Base-by-base conservation (phyloP, 1,140 invertebrate species). In the Calephelis nemesis region DNA sequence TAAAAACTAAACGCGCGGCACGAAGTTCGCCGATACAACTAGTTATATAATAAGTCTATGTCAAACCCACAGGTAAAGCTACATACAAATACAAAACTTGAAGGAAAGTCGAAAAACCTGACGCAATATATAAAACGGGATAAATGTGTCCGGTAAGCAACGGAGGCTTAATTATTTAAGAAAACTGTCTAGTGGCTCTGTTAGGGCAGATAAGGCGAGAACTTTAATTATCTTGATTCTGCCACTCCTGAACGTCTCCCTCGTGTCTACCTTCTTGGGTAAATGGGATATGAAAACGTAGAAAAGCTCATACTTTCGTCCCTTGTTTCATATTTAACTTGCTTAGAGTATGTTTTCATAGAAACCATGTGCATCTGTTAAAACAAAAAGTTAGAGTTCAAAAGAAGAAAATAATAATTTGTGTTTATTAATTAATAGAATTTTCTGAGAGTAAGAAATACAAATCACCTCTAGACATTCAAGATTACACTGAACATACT, bases 171-270 rank as follows among this genome's bases (percentile, higher is more conserved):
- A 68, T 68, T 68, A 68, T 68, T 68, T 68, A 63, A 47, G 60
- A 63, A 40, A 67, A 45, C 47, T 54, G 70, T 54, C 66, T 62
- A 58, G 52, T 39, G 10, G 52, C 19, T 30, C 19, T 39, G 15
- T 58, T 62, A n/a, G 62, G 63, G 52, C 63, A 65, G 12, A 64
- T 62, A 80, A 74, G 70, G 62, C 47, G 70, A 64, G 68, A 68
- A 76, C 74, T 77, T 81, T 81, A 81, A 81, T 81, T 81, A 81
- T 76, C 73, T 72, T 63, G 65, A 74, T 73, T 69, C 70, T 63
- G 72, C 68, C 73, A 65, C 67, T 68, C 72, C 74, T 74, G 72
- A 77, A 81, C 72, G 74, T 74, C 54, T 58, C 77, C 77, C 79
- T 64, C 62, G 79, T 74, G 79, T 65, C 71, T 74, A 75, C 66